phyloP scores from a whole-genome alignment of 2,888 invertebrate genomes.

The Mesochorus sp. region DNA sequence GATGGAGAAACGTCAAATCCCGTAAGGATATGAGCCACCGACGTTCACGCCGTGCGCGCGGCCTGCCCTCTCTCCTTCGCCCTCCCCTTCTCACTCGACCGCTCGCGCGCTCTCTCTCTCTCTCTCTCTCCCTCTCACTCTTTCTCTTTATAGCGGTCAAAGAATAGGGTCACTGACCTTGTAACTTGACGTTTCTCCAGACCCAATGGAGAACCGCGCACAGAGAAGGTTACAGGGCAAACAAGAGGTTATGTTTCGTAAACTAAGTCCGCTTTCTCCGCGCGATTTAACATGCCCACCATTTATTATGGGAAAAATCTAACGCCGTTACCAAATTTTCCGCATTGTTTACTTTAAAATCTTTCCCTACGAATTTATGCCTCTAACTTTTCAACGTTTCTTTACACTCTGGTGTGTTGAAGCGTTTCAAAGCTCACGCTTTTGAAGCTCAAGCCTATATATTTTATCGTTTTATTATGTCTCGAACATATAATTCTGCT shows the following conservation, averaged over 20 bases:
- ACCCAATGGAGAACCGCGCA: neutral
- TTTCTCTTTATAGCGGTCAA: constrained; percentile 39
- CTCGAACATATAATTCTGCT: too few species aligned
- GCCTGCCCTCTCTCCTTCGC: neutral
- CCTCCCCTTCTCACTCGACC: neutral
- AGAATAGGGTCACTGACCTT: constrained; percentile 69
- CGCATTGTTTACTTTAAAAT: too few species aligned
- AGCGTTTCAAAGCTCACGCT: too few species aligned
- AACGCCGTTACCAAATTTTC: too few species aligned
- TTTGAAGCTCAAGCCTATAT: too few species aligned
- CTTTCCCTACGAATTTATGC: too few species aligned
- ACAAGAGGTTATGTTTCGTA: constrained; percentile 54
- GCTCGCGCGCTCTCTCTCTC: constrained; percentile 1
- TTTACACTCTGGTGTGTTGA: too few species aligned
- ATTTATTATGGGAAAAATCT: too few species aligned
- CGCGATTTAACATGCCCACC: too few species aligned
- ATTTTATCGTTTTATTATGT: too few species aligned
- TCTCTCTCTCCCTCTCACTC: neutral
- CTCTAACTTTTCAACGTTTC: too few species aligned
- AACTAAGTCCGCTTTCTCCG: too few species aligned
- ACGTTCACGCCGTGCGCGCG: constrained; percentile 45
- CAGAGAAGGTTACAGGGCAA: neutral
- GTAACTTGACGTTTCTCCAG: constrained; percentile 28
- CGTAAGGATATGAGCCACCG: constrained; percentile 32
- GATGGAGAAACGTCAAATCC: constrained; percentile 56